These are phyloP conservation scores for Polypterus bichir DNA, from an alignment of 2,113 vertebrate species.

Conservation along the genomic window DNA sequence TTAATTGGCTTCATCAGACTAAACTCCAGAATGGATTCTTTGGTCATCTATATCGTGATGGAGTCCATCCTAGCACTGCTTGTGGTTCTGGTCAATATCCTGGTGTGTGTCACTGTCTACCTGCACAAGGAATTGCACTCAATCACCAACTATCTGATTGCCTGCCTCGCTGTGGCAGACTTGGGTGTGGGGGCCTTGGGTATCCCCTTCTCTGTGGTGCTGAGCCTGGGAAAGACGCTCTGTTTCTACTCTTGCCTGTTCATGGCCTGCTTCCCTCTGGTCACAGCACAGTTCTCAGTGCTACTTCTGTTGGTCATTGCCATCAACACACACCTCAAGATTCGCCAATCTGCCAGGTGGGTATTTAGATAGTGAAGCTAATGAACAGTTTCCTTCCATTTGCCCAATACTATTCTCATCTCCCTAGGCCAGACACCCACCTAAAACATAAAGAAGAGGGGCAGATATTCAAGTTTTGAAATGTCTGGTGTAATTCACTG, in stretches of 20 bases:
- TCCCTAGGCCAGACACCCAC: too few species aligned
- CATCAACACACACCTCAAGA: constrained; percentile 43
- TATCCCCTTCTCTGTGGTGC: constrained; percentile 42
- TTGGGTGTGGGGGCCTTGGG: constrained; percentile 39
- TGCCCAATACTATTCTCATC: too few species aligned
- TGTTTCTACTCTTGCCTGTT: constrained; percentile 58
- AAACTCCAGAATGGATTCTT: too few species aligned
- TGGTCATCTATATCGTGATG: constrained; percentile 15
- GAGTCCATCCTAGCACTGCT: constrained; percentile 14
- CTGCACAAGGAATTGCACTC: constrained; percentile 20
- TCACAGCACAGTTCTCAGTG: constrained; percentile 58
- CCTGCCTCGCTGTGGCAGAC: constrained; percentile 48
- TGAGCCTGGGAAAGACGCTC: constrained; percentile 45
- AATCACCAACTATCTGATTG: constrained; percentile 34
- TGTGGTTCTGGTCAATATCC: constrained; percentile 16
- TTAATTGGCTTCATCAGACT: too few species aligned
- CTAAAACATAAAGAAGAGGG: too few species aligned
- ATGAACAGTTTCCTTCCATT: too few species aligned
- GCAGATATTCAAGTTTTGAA: too few species aligned
- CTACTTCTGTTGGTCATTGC: constrained; percentile 53
- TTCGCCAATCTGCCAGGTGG: constrained; percentile 40
- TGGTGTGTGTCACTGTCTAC: constrained; percentile 18
- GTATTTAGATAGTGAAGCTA: not conserved
- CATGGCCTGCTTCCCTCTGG: constrained; percentile 49
- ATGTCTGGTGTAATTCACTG: too few species aligned